Evolutionary conservation across 2,797 vertebrate species (phyloP).

Genomic region (Chaetophractus vellerosus): DNA sequence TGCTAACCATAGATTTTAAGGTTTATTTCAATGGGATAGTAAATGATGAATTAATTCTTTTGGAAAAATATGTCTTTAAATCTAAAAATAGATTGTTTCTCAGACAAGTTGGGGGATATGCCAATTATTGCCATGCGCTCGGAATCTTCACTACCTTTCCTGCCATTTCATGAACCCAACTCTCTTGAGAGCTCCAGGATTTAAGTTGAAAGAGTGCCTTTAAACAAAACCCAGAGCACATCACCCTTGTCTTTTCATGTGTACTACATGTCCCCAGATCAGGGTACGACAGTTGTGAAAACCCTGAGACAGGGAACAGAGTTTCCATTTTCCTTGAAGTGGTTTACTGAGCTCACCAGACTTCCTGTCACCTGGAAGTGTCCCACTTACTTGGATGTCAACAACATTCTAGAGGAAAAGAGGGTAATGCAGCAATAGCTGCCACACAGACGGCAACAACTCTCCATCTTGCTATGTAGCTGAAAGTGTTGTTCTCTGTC

Average conservation of each 20-base stretch:
- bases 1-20: slow-evolving; percentile 49
- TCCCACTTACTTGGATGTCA: slow-evolving; percentile 15
- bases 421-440: neutral
- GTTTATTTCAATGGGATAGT: slow-evolving; percentile 58
- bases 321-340: neutral
- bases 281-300: neutral
- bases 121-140: neutral
- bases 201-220: slow-evolving; percentile 45
- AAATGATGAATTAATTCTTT: slow-evolving; percentile 72
- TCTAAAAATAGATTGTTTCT: slow-evolving; percentile 66
- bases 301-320: neutral
- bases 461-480: neutral
- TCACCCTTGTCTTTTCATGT: neutral
- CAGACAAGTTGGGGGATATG: neutral
- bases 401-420: neutral
- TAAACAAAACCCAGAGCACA: neutral
- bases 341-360: slow-evolving; percentile 63
- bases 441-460: neutral
- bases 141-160: slow-evolving; percentile 36
- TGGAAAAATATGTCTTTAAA: slow-evolving; percentile 50
- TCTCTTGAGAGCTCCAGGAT: neutral
- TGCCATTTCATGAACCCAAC: slow-evolving; percentile 14
- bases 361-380: slow-evolving; percentile 47
- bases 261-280: neutral
- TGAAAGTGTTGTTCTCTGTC: slow-evolving; percentile 4